Evolutionary conservation across 2,797 vertebrate species (phyloP), one percentile per base, ranked within the genome.

Genomic region (Micromesistius poutassou): DNA sequence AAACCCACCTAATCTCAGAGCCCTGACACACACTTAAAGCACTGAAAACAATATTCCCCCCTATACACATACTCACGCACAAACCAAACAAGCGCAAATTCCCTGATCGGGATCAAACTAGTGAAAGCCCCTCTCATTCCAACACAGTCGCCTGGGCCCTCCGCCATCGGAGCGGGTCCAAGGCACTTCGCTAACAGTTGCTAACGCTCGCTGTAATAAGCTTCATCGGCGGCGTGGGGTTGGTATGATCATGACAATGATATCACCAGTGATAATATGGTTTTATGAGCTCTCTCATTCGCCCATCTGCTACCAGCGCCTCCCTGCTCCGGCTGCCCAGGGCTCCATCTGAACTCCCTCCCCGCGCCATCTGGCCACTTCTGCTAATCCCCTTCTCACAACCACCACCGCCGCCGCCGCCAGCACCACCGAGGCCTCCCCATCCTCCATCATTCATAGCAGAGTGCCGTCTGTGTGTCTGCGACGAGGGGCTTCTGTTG

Each of bases 281-380:
- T 92, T 93, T 93, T 90, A 93, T 92, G 90, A 90, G 83, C 86
- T 88, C 81, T 89, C 88, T 91, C 88, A 90, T 91, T 83, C 84
- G 84, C 84, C 90, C 91, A 93, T 92, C 92, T 94, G 92, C 84
- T 93, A 83, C 14, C 70, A 75, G 85, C 85, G 70, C 81, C 88
- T 89, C 74, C 81, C 76, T 84, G 83, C 86, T 80, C 80, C 77
- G 82, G 83, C 87, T 87, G 79, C 82, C 80, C 86, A 68, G 77
- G 90, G 87, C 82, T 83, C 85, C 85, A 89, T 90, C 87, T 89
- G 85, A 89, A 83, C 88, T 83, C 86, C 79, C 81, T 76, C 82
- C 82, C 82, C 83, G 62, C 30, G 30, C 92, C 92, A 94, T 94
- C 93, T 94, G 92, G 87, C 82, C 87, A 83, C 80, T 76, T 82